phyloP scores from a whole-genome alignment of 2,888 invertebrate genomes.

The Microplitis deprimator region DNA sequence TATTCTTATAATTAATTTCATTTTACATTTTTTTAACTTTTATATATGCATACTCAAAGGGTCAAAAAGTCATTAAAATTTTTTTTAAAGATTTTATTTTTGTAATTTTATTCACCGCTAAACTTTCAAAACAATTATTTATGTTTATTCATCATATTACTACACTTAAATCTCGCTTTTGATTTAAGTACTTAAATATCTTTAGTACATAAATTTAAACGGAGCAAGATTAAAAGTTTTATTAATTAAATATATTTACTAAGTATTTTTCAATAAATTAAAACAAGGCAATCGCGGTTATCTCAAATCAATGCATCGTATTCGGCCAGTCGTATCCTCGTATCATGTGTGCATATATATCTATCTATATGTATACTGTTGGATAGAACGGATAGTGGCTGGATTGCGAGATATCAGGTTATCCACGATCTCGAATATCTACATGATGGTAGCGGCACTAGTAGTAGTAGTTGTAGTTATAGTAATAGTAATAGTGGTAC shows the following conservation, averaged over 20 bases:
- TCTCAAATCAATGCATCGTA: neutral
- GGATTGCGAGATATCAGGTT: constrained; percentile 36
- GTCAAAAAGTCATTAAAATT: neutral
- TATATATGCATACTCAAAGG: neutral
- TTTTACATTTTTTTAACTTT: neutral
- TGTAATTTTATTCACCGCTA: no score
- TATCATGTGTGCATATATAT: neutral
- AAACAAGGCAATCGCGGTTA: neutral
- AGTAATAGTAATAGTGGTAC: neutral
- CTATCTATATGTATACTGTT: neutral
- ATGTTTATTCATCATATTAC: no score
- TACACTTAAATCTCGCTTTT: no score
- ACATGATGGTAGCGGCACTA: constrained; percentile 21
- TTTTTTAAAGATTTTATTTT: neutral
- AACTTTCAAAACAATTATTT: no score
- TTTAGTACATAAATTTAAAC: no score
- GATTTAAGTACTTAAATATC: no score
- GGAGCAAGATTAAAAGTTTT: no score
- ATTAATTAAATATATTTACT: no score
- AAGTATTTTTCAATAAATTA: neutral
- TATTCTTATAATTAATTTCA: neutral
- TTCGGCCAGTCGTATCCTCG: neutral
- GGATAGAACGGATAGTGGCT: constrained; percentile 20
- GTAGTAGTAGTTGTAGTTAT: neutral
- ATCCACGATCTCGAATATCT: constrained; percentile 41